These are phyloP conservation scores for Dyspetes luteomarginatus DNA, from an alignment of 2,888 invertebrate genomes.

Conservation along the genomic window DNA sequence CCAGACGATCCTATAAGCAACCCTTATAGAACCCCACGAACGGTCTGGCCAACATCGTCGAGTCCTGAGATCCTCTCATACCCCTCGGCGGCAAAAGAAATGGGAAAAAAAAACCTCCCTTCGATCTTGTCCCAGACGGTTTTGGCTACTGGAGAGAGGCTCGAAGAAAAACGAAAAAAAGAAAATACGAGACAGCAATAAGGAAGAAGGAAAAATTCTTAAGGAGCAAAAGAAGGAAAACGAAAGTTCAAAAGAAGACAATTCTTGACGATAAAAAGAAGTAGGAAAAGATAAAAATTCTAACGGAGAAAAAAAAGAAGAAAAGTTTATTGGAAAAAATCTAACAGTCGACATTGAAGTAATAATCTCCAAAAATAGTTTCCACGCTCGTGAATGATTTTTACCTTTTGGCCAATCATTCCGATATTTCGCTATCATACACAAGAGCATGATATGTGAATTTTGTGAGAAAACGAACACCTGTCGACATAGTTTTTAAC, in stretches of 20 bases:
- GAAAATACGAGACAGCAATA: constrained; percentile 2
- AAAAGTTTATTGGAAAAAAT: constrained; percentile 25
- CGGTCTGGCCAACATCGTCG: constrained; percentile 58
- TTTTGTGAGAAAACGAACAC: too few relatives aligned
- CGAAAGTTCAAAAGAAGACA: neutral
- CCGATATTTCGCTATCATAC: too few relatives aligned
- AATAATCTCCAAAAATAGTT: too few relatives aligned
- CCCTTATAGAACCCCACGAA: constrained; percentile 49
- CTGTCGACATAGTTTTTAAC: too few relatives aligned
- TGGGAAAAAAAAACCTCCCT: constrained; percentile 11
- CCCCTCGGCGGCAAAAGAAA: constrained; percentile 9
- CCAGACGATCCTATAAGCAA: constrained; percentile 49
- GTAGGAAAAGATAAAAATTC: neutral
- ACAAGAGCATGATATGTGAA: too few relatives aligned
- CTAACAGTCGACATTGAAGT: too few relatives aligned
- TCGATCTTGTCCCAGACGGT: constrained; percentile 34
- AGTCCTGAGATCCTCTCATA: constrained; percentile 21
- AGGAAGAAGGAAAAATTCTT: neutral
- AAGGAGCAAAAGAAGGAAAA: neutral
- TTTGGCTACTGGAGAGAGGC: neutral
- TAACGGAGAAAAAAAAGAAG: neutral
- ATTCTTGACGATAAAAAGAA: neutral
- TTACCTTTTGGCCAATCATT: neutral
- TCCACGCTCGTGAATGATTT: too few relatives aligned
- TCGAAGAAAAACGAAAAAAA: constrained; percentile 1